These are phyloP conservation scores for Thaumetopoea pityocampa DNA, from an alignment of 1,140 invertebrate species.

Conservation along the genomic window DNA sequence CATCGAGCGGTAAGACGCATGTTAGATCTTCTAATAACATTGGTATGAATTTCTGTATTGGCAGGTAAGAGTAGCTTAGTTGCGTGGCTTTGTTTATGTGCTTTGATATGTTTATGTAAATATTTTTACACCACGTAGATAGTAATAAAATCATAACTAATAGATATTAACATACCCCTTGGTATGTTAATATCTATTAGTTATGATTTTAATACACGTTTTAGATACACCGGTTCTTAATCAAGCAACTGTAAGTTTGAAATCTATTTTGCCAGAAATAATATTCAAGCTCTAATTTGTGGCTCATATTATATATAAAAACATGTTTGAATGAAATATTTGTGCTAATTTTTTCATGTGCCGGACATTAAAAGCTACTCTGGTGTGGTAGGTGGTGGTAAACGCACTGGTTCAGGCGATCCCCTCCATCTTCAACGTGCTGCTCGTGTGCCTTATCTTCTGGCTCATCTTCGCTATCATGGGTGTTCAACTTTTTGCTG, in stretches of 20 bases:
- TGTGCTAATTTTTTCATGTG: too few relatives aligned
- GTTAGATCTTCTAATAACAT: slow-evolving; percentile 22
- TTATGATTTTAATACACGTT: too few relatives aligned
- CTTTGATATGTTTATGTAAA: slow-evolving; percentile 20
- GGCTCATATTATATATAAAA: too few relatives aligned
- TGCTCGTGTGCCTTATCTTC: slow-evolving; percentile 95
- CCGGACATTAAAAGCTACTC: too few relatives aligned
- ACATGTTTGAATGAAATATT: too few relatives aligned
- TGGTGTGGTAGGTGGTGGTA: slow-evolving; percentile 85
- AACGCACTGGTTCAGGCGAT: slow-evolving; percentile 96
- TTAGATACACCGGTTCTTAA: too few relatives aligned
- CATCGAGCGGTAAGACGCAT: slow-evolving; percentile 47
- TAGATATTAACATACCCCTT: too few relatives aligned
- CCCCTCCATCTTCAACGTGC: slow-evolving; percentile 95
- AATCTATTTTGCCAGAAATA: too few relatives aligned
- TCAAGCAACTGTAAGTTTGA: too few relatives aligned
- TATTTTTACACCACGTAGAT: slow-evolving; percentile 13
- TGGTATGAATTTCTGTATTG: slow-evolving; percentile 27
- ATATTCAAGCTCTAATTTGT: too few relatives aligned
- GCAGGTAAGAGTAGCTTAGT: slow-evolving; percentile 33
- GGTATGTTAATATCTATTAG: too few relatives aligned
- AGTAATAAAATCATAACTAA: too few relatives aligned
- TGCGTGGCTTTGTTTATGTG: slow-evolving; percentile 27
- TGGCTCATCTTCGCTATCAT: slow-evolving; percentile 97
- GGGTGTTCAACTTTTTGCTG: slow-evolving; percentile 95